These are phyloP conservation scores for Betta splendens DNA, from an alignment of 2,797 vertebrate species.

Conservation along the genomic window DNA sequence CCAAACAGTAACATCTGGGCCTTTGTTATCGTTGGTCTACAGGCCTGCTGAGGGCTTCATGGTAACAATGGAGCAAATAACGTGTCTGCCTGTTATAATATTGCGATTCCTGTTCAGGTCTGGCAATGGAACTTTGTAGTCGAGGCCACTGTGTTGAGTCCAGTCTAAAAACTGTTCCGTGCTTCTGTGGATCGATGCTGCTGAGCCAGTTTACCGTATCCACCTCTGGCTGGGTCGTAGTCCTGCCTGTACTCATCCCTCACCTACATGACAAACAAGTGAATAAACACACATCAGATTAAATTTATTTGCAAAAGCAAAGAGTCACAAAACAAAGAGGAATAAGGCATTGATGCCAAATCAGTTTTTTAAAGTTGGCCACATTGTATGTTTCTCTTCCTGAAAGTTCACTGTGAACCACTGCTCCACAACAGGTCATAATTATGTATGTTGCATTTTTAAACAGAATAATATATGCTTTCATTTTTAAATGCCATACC, in stretches of 20 bases:
- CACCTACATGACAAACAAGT: slow-evolving; percentile 70
- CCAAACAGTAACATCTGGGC: neutral
- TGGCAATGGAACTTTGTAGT: slow-evolving; percentile 6
- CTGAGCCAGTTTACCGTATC: slow-evolving; percentile 86
- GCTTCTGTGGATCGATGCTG: slow-evolving; percentile 77
- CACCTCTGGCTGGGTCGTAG: slow-evolving; percentile 87
- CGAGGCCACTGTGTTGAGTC: neutral
- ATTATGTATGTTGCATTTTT: slow-evolving; percentile 30
- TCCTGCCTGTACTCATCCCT: slow-evolving; percentile 89
- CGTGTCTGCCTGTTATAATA: slow-evolving; percentile 6
- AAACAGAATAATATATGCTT: slow-evolving; percentile 22
- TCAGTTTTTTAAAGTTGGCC: too few species aligned
- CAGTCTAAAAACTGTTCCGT: slow-evolving; percentile 72
- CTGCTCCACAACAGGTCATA: neutral
- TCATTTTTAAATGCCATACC: slow-evolving; percentile 37
- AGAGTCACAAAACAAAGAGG: neutral
- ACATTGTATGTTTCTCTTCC: slow-evolving; percentile 7
- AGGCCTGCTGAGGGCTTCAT: slow-evolving; percentile 6
- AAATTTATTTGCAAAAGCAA: neutral
- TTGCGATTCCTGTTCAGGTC: slow-evolving; percentile 10
- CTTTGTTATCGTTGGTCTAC: neutral
- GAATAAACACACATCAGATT: neutral
- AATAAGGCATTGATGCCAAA: neutral
- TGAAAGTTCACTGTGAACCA: slow-evolving; percentile 1
- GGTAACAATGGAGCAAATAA: neutral